Percentiles rank a stretch among this genome's conserved stretches.
phyloP scores from a whole-genome alignment of 2,888 invertebrate species.

The Xestobium rufovillosum region DNA sequence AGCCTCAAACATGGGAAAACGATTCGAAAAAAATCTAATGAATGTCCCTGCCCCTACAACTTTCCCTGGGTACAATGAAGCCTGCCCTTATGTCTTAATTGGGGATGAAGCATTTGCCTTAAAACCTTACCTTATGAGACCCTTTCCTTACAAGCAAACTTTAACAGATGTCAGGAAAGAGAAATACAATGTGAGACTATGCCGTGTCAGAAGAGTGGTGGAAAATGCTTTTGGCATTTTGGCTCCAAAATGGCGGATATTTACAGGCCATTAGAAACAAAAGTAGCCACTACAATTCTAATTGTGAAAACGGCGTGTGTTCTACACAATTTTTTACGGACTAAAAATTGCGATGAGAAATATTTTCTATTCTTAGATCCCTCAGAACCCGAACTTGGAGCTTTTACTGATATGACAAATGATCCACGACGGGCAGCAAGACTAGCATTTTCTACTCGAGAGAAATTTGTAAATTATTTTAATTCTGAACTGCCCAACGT shows the following conservation, averaged over 20 bases:
- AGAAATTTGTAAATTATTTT: constrained; percentile 16
- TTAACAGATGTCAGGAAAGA: constrained; percentile 18
- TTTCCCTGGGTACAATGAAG: constrained; percentile 14
- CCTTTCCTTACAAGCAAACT: constrained; percentile 22
- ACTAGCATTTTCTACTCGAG: constrained; percentile 8
- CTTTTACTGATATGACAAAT: constrained; percentile 7
- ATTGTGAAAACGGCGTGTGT: constrained; percentile 15
- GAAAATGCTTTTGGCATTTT: constrained; percentile 28
- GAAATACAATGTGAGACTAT: constrained; percentile 21
- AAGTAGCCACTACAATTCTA: constrained; percentile 11
- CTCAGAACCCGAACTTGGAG: constrained; percentile 2
- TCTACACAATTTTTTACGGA: constrained; percentile 10
- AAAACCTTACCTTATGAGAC: constrained; percentile 21
- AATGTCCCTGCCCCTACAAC: constrained; percentile 9
- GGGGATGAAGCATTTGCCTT: constrained; percentile 14
- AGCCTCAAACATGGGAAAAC: constrained; percentile 18
- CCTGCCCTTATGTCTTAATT: constrained; percentile 15
- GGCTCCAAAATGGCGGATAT: constrained; percentile 23
- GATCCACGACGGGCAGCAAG: constrained; percentile 15
- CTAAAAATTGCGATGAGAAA: constrained; percentile 17
- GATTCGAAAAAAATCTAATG: constrained; percentile 11
- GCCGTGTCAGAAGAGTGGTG: constrained; percentile 22
- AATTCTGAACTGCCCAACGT: too few relatives aligned
- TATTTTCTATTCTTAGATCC: constrained; percentile 8
- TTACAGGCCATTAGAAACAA: too few relatives aligned